Evolutionary conservation across 2,113 vertebrate genomes (phyloP).

Genomic region (Clarias gariepinus): DNA sequence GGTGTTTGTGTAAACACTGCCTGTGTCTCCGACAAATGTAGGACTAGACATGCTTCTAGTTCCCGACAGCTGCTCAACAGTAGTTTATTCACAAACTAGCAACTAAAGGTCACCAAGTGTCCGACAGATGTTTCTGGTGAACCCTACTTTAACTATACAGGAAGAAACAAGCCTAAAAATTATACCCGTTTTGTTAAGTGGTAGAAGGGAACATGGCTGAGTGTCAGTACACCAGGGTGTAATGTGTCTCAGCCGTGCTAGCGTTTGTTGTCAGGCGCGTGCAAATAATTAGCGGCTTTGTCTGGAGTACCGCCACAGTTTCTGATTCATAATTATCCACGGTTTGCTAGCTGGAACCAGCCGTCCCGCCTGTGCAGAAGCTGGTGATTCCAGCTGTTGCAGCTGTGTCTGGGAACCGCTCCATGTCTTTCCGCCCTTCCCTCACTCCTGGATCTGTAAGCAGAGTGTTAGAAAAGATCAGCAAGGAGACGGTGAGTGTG

Average conservation of each 20-base stretch:
- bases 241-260: too few species aligned
- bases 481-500: slow-evolving; percentile 65
- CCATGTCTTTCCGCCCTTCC: slow-evolving; percentile 88
- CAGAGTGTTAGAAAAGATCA: slow-evolving; percentile 71
- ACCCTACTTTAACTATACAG: background rate
- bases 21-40: background rate
- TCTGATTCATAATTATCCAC: background rate
- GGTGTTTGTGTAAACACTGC: background rate
- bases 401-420: slow-evolving; percentile 74
- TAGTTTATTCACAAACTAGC: slow-evolving; percentile 44
- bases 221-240: background rate
- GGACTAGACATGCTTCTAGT: slow-evolving; percentile 44
- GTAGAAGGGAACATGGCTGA: background rate
- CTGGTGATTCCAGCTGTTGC: slow-evolving; percentile 80
- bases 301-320: background rate
- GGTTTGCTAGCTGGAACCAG: slow-evolving; percentile 77
- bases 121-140: background rate
- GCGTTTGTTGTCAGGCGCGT: too few species aligned
- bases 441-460: slow-evolving; percentile 77
- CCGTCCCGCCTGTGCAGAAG: slow-evolving; percentile 86
- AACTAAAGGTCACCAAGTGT: background rate
- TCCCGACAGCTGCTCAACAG: slow-evolving; percentile 65
- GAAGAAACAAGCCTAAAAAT: background rate
- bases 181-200: background rate
- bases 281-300: background rate